Evolutionary conservation across 2,797 vertebrate genomes (phyloP), one percentile per base, ranked within the genome.

Genomic region (Ciconia nigra): DNA sequence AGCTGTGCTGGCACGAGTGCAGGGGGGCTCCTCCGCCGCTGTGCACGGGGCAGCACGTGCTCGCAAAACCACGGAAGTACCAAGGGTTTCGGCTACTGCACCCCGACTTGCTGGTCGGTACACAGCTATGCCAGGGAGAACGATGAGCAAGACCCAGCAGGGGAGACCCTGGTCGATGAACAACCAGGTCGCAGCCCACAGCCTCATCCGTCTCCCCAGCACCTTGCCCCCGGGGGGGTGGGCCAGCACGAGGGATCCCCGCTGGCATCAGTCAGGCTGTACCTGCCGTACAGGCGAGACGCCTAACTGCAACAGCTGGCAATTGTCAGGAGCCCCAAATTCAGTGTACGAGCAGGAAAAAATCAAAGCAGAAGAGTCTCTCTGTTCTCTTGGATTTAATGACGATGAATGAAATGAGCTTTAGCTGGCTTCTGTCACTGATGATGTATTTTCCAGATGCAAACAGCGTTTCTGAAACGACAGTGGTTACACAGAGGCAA

Each of bases 121-220:
- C 1, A 18, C 26, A 15, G 72, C 81, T 42, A 0, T 11, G 35
- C 13, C 18, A 13, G 55, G 58, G 31, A 76, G 29, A 25, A 14
- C 0, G 21, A 10, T 4, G 55, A 46, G 42, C 10, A 8, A 26
- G 62, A 59, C 31, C 39, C 9, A 8, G 12, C 25, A 20, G 39
- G 17, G 39, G 15, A 29, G 58, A 15, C 15, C 29, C n/a, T 10
- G n/a, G 26, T 5, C 0, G 1, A 10, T 22, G n/a, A 31, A 2
- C 16, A n/a, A 0, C 18, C 37, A 8, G 62, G 31, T 17, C 13
- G 9, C 46, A 47, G 77, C 52, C 20, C n/a, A 13, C 37, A 5
- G 41, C 33, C 37, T 11, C 25, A 9, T 49, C 76, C 14, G 0
- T 16, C 29, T 15, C 7, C 57, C 51, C 52, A 29, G 29, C 22